Evolutionary conservation across 1,140 invertebrate species (phyloP).

Genomic region (Ganaspis sp.): DNA sequence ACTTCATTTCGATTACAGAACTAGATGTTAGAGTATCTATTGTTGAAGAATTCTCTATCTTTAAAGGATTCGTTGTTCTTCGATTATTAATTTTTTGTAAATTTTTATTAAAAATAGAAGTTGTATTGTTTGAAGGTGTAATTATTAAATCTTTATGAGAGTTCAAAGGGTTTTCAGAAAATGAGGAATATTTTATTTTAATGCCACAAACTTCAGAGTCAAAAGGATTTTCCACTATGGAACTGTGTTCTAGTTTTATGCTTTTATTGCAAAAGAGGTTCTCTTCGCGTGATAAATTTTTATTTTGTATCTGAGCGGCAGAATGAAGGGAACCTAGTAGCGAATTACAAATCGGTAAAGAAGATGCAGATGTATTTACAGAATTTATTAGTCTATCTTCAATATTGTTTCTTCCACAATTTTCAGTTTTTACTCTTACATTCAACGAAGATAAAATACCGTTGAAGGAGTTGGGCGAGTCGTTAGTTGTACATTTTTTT

Average conservation of each 20-base stretch:
- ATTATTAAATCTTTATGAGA: conserved; percentile 53
- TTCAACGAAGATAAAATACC: conserved; percentile 61
- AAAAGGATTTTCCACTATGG: conserved; percentile 37
- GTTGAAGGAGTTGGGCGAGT: conserved; percentile 62
- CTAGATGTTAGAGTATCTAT: conserved; percentile 52
- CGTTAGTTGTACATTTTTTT: conserved; percentile 12
- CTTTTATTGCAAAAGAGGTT: conserved; percentile 36
- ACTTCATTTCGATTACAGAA: conserved; percentile 71
- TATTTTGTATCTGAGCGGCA: conserved; percentile 52
- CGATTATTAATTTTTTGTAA: conserved; percentile 39
- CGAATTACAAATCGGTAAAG: conserved; percentile 59
- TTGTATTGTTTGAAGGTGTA: conserved; percentile 64
- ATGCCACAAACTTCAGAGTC: conserved; percentile 40
- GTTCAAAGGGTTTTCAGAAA: conserved; percentile 58
- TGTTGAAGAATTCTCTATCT: conserved; percentile 41
- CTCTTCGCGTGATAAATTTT: conserved; percentile 45
- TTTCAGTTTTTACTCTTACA: conserved; percentile 63
- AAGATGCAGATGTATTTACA: conserved; percentile 41
- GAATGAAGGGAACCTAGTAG: conserved; percentile 64
- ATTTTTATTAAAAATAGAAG: conserved; percentile 32
- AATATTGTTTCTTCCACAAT: conserved; percentile 37
- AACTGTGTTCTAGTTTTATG: conserved; percentile 54
- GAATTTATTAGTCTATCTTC: conserved; percentile 40
- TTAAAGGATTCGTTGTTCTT: conserved; percentile 36
- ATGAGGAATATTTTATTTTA: conserved; percentile 60